Evolutionary conservation across 2,888 invertebrate genomes (phyloP), one percentile per base, ranked within the genome.

Genomic region (Eupelmus urozonus): DNA sequence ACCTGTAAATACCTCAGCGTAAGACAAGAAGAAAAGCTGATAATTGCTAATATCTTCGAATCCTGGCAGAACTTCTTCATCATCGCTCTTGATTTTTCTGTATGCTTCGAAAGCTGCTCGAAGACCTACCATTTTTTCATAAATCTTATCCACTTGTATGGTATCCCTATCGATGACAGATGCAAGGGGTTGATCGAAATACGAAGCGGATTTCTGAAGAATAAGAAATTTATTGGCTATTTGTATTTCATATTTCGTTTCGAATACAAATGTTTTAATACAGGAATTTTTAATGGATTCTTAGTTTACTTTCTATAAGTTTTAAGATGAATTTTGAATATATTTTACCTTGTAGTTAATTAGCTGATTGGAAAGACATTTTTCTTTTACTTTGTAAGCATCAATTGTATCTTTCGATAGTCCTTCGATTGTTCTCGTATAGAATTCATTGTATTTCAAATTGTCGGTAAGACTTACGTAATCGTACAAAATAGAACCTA

Each of bases 401-500:
- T 73, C 66, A 4, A 80, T 80, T 2, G 80, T 76, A 20, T 55
- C 49, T 34, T 76, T 73, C 11, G 80, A 55, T 1, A 80, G 11
- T 18, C 80, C 80, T 9, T 73, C 73, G 20, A 16, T 60, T 11
- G 73, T 76, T 18, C 80, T 62, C 16, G 55, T 65, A 45, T 80
- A 76, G 16, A 76, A 76, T 34, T 79, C 67, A 40, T 80, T 70
- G 49, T 70, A 74, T n/a, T 60, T 80, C 2, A 80, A 20, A 45
- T 72, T 70, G 27, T 80, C 80, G 49, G 80, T 80, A 0, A 80
- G 80, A 55, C 80, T 80, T 3, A 76, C 73, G 66, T 76, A 80
- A 65, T 80, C 80, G 65, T 80, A 80, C 5, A 80, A 49, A 45
- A 80, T 70, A 1, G 80, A 73, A 13, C 80, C 80, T 11, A 80